phyloP scores from a whole-genome alignment of 2,797 vertebrate species.

The Tenualosa thibaudeaui region DNA sequence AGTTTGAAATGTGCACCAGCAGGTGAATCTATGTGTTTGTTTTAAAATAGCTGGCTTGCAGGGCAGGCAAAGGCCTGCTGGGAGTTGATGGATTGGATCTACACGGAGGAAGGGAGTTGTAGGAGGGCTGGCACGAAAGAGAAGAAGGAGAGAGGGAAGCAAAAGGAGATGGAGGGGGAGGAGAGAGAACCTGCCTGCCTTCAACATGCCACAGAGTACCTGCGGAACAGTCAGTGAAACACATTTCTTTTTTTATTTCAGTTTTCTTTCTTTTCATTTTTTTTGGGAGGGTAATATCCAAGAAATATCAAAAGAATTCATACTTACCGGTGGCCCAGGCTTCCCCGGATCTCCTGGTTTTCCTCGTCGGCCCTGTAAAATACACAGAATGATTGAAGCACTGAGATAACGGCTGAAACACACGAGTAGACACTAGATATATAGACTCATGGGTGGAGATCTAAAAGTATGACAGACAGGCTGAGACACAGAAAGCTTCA shows the following conservation, averaged over 20 bases:
- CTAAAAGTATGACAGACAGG: too few species aligned
- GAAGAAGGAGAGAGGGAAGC: background rate
- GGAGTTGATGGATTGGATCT: constrained; percentile 7
- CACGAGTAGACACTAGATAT: background rate
- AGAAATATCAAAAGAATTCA: background rate
- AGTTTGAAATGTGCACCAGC: background rate
- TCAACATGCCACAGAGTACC: background rate
- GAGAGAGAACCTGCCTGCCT: background rate
- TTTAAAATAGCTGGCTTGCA: constrained; percentile 16
- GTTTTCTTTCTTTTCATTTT: too few species aligned
- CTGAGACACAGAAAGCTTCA: too few species aligned
- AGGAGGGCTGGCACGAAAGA: background rate
- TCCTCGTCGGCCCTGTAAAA: constrained; percentile 86
- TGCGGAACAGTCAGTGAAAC: background rate
- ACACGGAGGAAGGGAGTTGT: background rate
- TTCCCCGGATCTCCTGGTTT: constrained; percentile 84
- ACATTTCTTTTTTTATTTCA: background rate
- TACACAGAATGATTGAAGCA: background rate
- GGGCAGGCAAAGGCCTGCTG: background rate
- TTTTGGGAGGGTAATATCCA: too few species aligned
- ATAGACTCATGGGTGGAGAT: background rate
- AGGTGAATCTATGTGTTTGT: constrained; percentile 9
- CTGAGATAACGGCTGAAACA: background rate
- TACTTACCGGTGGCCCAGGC: constrained; percentile 86
- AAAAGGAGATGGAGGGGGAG: background rate